Evolutionary conservation across 1,140 invertebrate species (phyloP).

Genomic region (Anastrepha ludens): DNA sequence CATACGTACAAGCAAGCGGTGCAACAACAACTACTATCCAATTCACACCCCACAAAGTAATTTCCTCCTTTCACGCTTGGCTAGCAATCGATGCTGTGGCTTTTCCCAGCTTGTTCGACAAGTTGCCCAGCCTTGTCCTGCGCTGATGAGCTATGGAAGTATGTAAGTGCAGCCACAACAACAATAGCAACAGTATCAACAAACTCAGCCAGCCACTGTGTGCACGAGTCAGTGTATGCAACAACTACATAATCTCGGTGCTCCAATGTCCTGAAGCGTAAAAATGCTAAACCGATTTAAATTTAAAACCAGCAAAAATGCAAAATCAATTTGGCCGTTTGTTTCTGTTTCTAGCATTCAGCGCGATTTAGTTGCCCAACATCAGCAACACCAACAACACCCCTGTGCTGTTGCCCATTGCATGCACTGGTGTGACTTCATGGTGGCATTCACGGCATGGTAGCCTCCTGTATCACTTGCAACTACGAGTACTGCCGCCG

Average conservation of each 20-base stretch:
- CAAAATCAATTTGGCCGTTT: slow-evolving; percentile 53
- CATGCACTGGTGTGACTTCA: neutral
- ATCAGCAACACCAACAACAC: slow-evolving; percentile 1
- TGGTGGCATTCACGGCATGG: slow-evolving; percentile 38
- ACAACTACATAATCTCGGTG: slow-evolving; percentile 4
- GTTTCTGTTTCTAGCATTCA: slow-evolving; percentile 53
- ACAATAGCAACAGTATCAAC: neutral
- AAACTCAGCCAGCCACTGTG: neutral
- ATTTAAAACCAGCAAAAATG: slow-evolving; percentile 50
- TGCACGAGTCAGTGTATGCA: neutral
- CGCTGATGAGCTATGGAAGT: slow-evolving; percentile 14
- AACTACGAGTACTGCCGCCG: neutral
- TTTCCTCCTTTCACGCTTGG: slow-evolving; percentile 21
- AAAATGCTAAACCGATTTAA: slow-evolving; percentile 54
- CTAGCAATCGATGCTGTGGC: slow-evolving; percentile 18
- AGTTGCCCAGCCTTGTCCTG: slow-evolving; percentile 40
- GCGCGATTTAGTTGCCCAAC: slow-evolving; percentile 43
- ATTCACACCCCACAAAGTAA: slow-evolving; percentile 1
- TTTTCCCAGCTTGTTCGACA: slow-evolving; percentile 47
- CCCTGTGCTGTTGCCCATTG: neutral
- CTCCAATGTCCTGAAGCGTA: slow-evolving; percentile 48
- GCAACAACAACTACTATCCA: neutral
- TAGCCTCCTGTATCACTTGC: neutral
- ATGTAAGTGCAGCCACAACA: neutral
- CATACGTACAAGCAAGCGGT: no score